A percentile compares a stretch with the other conserved stretches of the same genome.
Conservation (phyloP, 2,888 invertebrate species). For the Ischnura elegans region DNA sequence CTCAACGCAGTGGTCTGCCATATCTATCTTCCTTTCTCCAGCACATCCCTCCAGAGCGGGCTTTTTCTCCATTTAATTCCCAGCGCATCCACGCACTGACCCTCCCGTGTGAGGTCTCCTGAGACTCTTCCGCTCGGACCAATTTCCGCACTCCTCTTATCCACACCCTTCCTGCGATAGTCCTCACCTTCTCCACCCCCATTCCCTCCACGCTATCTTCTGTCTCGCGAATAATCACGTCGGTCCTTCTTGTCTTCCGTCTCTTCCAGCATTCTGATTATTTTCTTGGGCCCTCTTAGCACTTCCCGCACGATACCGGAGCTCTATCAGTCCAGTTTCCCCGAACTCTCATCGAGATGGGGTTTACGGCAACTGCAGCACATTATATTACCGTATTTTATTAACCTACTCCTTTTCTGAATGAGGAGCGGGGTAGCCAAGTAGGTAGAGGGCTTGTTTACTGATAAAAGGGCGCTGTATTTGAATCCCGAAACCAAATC, state of each 20-base stretch:
- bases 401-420: too few relatives aligned
- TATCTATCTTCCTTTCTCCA: not conserved
- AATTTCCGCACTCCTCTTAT: conserved; percentile 45
- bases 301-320: too few relatives aligned
- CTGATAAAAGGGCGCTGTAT: too few relatives aligned
- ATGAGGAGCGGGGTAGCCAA: too few relatives aligned
- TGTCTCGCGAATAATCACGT: not conserved
- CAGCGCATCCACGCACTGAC: conserved; percentile 2
- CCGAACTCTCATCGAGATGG: too few relatives aligned
- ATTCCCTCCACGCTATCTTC: not conserved
- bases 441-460: too few relatives aligned
- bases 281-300: too few relatives aligned
- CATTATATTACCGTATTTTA: too few relatives aligned
- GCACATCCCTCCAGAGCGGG: not conserved
- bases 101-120: not conserved
- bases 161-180: not conserved
- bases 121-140: not conserved
- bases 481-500: too few relatives aligned
- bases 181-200: not conserved
- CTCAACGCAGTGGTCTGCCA: not conserved
- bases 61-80: conserved; percentile 36
- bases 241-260: not conserved
- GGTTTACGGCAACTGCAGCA: too few relatives aligned
- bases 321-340: too few relatives aligned
- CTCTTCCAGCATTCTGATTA: not conserved